phyloP scores from a whole-genome alignment of 2,113 vertebrate genomes.

The Channa argus region DNA sequence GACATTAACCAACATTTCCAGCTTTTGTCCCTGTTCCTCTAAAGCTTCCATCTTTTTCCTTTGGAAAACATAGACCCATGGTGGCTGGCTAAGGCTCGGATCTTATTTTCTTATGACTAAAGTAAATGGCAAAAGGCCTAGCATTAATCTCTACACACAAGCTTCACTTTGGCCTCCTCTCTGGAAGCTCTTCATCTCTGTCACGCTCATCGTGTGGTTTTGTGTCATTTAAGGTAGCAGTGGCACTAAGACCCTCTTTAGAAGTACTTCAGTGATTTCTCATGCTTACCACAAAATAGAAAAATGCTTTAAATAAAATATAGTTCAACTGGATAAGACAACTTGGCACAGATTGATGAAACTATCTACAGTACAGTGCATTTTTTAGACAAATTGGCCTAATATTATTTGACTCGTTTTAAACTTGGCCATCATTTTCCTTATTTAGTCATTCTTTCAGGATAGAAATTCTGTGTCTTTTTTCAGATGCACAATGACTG shows the following conservation, averaged over 20 bases:
- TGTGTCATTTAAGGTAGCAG: conserved; percentile 31
- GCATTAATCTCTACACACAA: conserved; percentile 40
- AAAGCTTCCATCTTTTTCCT: conserved; percentile 11
- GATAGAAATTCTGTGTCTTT: no score
- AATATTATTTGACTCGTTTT: neutral
- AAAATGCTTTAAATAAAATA: conserved; percentile 7
- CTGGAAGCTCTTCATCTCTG: conserved; percentile 43
- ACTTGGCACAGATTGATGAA: conserved; percentile 3
- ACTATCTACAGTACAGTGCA: conserved; percentile 4
- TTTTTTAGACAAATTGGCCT: neutral
- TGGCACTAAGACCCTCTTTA: conserved; percentile 42
- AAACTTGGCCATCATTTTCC: neutral
- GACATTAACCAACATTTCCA: conserved; percentile 20
- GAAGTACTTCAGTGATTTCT: conserved; percentile 1
- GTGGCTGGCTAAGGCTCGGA: conserved; percentile 39
- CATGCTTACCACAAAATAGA: neutral
- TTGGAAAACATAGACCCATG: conserved; percentile 24
- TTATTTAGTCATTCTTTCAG: neutral
- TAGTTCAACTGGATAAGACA: conserved; percentile 12
- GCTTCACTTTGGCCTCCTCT: conserved; percentile 41
- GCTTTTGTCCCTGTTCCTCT: conserved; percentile 18
- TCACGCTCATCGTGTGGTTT: conserved; percentile 14
- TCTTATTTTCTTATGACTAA: conserved; percentile 56
- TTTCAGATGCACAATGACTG: no score
- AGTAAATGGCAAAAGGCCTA: conserved; percentile 35